phyloP scores from a whole-genome alignment of 2,797 vertebrate species.

The Discoglossus pictus region DNA sequence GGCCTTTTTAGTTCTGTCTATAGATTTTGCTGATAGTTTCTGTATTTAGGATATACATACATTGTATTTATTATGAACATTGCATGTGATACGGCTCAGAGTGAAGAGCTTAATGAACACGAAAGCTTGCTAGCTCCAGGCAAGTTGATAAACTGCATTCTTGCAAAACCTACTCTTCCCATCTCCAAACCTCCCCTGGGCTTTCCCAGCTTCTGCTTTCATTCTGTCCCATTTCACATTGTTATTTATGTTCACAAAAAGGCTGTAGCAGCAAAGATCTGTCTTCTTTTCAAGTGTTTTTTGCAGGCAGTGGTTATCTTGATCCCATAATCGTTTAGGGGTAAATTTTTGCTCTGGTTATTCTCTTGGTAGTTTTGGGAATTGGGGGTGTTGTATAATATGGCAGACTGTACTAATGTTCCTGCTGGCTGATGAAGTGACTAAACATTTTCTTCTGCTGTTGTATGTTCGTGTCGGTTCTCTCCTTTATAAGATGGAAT shows the following conservation, averaged over 20 bases:
- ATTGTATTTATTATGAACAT: background rate
- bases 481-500: too few species aligned
- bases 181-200: conserved; percentile 27
- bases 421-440: too few species aligned
- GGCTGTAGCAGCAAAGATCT: background rate
- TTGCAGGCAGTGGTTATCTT: too few species aligned
- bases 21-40: too few species aligned
- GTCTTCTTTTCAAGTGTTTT: background rate
- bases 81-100: background rate
- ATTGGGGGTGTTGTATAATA: too few species aligned
- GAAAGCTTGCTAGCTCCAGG: conserved; percentile 7
- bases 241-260: background rate
- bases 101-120: background rate
- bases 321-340: background rate
- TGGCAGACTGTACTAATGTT: too few species aligned
- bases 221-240: conserved; percentile 30
- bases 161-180: conserved; percentile 22
- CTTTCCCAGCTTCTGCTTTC: conserved; percentile 31
- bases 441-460: too few species aligned
- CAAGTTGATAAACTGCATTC: conserved; percentile 27
- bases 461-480: too few species aligned
- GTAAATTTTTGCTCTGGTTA: too few species aligned
- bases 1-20: too few species aligned
- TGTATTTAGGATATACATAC: too few species aligned
- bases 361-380: too few species aligned